Percentiles rank a stretch among this genome's conserved stretches.
These are phyloP conservation scores for Myotis daubentonii DNA, from an alignment of 2,797 vertebrate species.

Conservation along the genomic window DNA sequence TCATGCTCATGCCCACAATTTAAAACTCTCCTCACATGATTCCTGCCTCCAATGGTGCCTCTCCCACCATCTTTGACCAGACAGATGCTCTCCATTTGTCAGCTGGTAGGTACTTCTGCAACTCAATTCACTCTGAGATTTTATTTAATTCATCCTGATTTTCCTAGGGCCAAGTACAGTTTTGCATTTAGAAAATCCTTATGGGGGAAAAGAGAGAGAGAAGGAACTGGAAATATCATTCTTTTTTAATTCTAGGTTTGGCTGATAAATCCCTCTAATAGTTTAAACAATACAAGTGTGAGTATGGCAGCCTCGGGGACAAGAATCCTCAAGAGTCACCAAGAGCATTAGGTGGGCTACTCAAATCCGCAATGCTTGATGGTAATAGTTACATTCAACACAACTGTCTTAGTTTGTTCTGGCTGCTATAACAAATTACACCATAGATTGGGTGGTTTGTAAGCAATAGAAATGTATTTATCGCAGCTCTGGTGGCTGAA, in stretches of 20 bases:
- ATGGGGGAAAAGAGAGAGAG: not conserved
- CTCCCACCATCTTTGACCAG: not conserved
- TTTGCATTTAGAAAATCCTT: slow-evolving; percentile 15
- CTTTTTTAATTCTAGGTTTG: not conserved
- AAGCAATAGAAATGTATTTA: not conserved
- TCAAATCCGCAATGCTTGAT: not conserved
- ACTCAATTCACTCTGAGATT: not conserved
- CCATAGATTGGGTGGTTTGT: not conserved
- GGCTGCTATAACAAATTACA: not conserved
- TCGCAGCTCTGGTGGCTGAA: not conserved
- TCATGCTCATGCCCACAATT: not conserved
- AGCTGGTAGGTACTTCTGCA: not conserved
- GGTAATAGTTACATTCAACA: not conserved
- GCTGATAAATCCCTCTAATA: not conserved
- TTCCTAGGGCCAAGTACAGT: not conserved
- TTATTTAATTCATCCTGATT: not conserved
- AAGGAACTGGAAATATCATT: not conserved
- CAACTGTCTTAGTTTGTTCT: not conserved
- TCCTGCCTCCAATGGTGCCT: not conserved
- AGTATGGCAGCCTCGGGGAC: accelerated
- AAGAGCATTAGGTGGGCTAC: not conserved
- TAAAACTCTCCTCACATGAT: not conserved
- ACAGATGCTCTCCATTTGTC: not conserved
- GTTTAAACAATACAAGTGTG: not conserved
- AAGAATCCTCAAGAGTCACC: not conserved